Evolutionary conservation across 2,888 invertebrate genomes (phyloP), one percentile per base, ranked within the genome.

Genomic region (Griposia aprilina): DNA sequence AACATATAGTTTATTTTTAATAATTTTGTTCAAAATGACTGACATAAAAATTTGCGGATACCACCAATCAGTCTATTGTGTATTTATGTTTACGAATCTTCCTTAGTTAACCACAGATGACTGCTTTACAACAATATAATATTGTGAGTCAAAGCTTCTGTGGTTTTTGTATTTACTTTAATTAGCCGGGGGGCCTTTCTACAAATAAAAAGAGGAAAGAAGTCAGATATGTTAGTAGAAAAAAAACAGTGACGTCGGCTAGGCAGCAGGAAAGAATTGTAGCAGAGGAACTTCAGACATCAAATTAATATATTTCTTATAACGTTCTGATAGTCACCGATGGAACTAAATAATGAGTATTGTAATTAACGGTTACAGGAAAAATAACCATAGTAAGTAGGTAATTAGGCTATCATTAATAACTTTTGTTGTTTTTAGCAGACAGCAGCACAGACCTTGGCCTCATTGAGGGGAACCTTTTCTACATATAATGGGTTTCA

Each of bases 61-160:
- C 10, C 15, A 6, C 2, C 30, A 45, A 59, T 60, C 60, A 80
- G 13, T 52, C 10, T 7, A 76, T 62, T 26, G n/a, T 80, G 36
- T 48, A 57, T 65, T 66, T 59, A 60, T 73, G 60, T 57, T 23
- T 52, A 50, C 45, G 36, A 55, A 52, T 59, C 65, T 60, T 80
- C 36, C 72, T 59, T 15, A n/a, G 11, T 41, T 17, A 26, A 52
- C 30, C 62, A 57, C 57, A 57, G 10, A 8, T 41, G 7, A 30
- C 6, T 45, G 8, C 48, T 75, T 57, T 30, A 15, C 26, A 67
- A 41, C 23, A 73, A 30, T 81, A 55, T 36, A 59, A 52, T 41
- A 48, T 68, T 59, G 13, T 52, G 41, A 59, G n/a, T 55, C 50
- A 52, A 23, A n/a, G 6, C 1, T 20, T 26, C 20, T 80, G 15